These are phyloP conservation scores for Stylophora pistillata DNA, from an alignment of 64 coral and sea anemone genomes.

Conservation along the genomic window DNA sequence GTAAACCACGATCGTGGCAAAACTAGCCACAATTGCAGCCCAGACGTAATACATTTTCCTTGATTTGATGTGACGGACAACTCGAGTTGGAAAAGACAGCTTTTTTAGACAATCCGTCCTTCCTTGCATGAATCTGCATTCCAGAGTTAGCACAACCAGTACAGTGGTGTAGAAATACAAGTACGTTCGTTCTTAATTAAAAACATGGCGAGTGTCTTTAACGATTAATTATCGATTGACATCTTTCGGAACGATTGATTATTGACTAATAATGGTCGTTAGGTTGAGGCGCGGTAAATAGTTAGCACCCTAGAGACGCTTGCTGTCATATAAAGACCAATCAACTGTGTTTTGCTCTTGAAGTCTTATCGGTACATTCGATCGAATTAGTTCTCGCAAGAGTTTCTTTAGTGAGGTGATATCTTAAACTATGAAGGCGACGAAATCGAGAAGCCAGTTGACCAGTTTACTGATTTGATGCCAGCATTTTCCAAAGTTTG, in stretches of 20 bases:
- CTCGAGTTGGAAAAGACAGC: slow-evolving; percentile 27
- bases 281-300: slow-evolving; percentile 9
- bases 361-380: neutral
- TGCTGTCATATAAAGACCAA: neutral
- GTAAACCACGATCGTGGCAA: neutral
- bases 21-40: neutral
- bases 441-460: neutral
- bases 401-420: too few relatives aligned
- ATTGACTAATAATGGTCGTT: slow-evolving; percentile 8
- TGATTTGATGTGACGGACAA: slow-evolving; percentile 1
- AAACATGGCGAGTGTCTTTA: neutral
- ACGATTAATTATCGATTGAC: slow-evolving; percentile 22
- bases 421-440: neutral
- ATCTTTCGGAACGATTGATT: neutral
- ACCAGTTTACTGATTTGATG: neutral
- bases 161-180: neutral
- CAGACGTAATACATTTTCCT: slow-evolving; percentile 23
- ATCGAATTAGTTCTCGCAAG: neutral
- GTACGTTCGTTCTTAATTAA: neutral
- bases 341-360: neutral
- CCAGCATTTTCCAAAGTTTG: neutral
- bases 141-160: neutral
- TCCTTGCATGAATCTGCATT: neutral
- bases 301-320: slow-evolving; percentile 29
- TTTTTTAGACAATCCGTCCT: slow-evolving; percentile 18